These are phyloP conservation scores for Agriopis leucophaearia DNA, from an alignment of 2,888 invertebrate species.

Conservation along the genomic window DNA sequence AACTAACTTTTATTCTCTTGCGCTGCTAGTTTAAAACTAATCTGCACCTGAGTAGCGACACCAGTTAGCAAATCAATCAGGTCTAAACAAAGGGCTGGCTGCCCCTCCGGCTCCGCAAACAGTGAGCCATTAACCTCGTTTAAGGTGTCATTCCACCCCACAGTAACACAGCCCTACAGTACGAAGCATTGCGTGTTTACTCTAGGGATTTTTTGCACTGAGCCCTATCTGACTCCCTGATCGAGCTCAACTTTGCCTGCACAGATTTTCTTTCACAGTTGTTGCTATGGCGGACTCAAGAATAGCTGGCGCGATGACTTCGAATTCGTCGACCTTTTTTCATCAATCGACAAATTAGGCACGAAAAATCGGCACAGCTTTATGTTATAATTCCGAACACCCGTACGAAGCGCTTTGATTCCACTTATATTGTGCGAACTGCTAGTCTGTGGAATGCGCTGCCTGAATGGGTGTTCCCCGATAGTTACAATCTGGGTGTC, in stretches of 20 bases:
- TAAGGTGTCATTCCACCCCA: constrained; percentile 56
- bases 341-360: too few species aligned
- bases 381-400: too few species aligned
- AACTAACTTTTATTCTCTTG: not conserved
- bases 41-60: constrained; percentile 17
- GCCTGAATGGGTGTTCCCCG: too few species aligned
- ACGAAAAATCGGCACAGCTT: too few species aligned
- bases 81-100: constrained; percentile 53
- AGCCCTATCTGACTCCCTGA: constrained; percentile 15
- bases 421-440: too few species aligned
- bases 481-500: too few species aligned
- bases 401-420: too few species aligned
- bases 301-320: too few species aligned
- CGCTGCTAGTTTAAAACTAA: not conserved
- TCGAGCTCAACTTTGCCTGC: not conserved
- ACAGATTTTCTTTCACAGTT: not conserved
- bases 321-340: too few species aligned
- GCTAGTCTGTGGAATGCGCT: too few species aligned
- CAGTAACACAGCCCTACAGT: constrained; percentile 10
- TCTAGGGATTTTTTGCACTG: constrained; percentile 24
- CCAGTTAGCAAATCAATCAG: constrained; percentile 52
- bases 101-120: constrained; percentile 46
- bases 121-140: constrained; percentile 70
- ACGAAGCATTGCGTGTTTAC: constrained; percentile 36
- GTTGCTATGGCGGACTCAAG: not conserved